These are phyloP conservation scores for Mixornis gularis DNA, from an alignment of 2,113 vertebrate species.

Conservation along the genomic window DNA sequence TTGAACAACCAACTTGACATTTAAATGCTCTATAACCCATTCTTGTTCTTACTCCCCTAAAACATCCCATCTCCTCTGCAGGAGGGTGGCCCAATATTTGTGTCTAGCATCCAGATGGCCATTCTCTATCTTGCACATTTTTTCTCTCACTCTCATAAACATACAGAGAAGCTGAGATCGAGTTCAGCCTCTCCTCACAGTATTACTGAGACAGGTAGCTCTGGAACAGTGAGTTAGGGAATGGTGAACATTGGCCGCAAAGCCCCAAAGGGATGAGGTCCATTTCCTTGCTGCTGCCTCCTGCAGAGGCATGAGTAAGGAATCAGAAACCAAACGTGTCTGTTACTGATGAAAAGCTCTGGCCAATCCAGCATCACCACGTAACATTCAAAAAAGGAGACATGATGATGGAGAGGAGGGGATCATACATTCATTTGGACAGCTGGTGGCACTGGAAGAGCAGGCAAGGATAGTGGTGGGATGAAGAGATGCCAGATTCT, in stretches of 20 bases:
- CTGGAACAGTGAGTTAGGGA: not conserved
- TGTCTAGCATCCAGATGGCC: not conserved
- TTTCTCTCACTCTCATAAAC: not conserved
- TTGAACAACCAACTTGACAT: not conserved
- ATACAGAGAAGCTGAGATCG: not conserved
- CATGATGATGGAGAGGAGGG: not conserved
- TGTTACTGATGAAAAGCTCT: not conserved
- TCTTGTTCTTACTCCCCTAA: not conserved
- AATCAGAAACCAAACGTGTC: not conserved
- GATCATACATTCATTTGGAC: not conserved
- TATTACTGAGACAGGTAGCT: not conserved
- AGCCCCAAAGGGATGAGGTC: not conserved
- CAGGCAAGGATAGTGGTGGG: not conserved
- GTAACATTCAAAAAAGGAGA: not conserved
- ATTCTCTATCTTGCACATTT: not conserved
- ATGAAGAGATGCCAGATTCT: not conserved
- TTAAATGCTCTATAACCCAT: not conserved
- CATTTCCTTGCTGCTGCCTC: not conserved
- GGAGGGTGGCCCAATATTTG: not conserved
- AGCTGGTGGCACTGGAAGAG: conserved; percentile 57
- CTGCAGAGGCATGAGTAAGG: not conserved
- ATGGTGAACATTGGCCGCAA: not conserved
- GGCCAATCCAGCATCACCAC: not conserved
- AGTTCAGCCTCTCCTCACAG: not conserved
- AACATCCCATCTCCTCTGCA: not conserved